Conservation (phyloP, 2,888 invertebrate genomes). For the Apantesis nais region DNA sequence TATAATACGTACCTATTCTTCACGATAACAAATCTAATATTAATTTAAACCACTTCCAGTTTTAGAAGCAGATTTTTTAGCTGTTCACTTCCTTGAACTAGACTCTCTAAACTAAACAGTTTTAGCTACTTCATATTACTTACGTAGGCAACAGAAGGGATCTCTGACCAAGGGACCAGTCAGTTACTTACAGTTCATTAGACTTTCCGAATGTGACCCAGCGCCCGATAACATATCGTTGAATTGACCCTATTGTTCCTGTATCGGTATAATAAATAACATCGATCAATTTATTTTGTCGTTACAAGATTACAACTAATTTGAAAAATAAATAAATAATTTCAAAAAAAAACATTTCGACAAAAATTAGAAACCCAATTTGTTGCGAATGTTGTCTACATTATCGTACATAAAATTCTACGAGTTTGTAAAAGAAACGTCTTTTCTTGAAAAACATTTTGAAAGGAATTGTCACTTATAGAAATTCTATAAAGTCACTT, state of each 20-base stretch:
- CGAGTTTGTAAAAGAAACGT: background rate
- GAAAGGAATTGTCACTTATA: background rate
- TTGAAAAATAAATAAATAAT: background rate
- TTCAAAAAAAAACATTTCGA: background rate
- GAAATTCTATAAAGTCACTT: background rate
- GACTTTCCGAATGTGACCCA: slow-evolving; percentile 58
- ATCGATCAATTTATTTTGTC: slow-evolving; percentile 16
- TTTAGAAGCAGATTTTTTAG: slow-evolving; percentile 35
- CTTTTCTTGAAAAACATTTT: background rate
- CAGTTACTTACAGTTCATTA: slow-evolving; percentile 64
- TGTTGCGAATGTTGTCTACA: background rate
- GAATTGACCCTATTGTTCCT: slow-evolving; percentile 44
- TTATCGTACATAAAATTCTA: background rate
- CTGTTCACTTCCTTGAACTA: slow-evolving; percentile 36
- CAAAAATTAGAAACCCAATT: background rate
- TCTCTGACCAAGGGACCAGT: slow-evolving; percentile 39
- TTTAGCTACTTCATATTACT: background rate
- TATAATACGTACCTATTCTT: background rate
- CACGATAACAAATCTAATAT: slow-evolving; percentile 20
- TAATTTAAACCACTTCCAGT: slow-evolving; percentile 31
- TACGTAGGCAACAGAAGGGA: background rate
- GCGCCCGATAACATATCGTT: slow-evolving; percentile 57
- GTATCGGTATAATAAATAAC: slow-evolving; percentile 38
- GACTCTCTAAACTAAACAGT: background rate
- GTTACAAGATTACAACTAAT: background rate